Conservation (phyloP, 2,797 vertebrate genomes). For the Valencia hispanica region DNA sequence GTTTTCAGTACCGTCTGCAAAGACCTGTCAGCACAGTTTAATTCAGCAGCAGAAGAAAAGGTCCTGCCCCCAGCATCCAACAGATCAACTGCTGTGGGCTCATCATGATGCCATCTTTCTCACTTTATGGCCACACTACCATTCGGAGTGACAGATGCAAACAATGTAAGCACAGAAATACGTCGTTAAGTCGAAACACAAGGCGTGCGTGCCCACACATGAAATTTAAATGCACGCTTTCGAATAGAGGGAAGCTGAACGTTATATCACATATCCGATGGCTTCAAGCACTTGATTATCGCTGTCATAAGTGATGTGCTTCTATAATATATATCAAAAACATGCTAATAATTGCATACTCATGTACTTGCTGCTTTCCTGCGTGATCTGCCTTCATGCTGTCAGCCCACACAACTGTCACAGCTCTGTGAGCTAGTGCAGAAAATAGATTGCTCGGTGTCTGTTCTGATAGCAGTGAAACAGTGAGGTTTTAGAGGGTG, state of each 20-base stretch:
- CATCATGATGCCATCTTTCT: neutral
- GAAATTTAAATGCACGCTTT: neutral
- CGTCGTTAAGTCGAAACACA: neutral
- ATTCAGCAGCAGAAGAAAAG: conserved; percentile 21
- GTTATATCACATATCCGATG: neutral
- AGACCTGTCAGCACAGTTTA: conserved; percentile 27
- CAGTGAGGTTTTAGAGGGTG: conserved; percentile 12
- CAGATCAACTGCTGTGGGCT: conserved; percentile 17
- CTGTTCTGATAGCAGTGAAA: conserved; percentile 41
- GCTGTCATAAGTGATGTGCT: neutral
- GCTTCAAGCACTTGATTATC: neutral
- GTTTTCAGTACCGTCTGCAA: conserved; percentile 1
- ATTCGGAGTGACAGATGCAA: neutral
- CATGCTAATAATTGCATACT: neutral
- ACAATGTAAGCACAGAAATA: conserved; percentile 14
- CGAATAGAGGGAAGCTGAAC: neutral
- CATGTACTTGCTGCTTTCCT: conserved; percentile 13
- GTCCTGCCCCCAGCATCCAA: neutral
- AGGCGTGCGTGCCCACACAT: neutral
- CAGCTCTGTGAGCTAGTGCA: conserved; percentile 43
- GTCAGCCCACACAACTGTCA: conserved; percentile 63
- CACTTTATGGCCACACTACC: neutral
- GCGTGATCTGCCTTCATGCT: conserved; percentile 29
- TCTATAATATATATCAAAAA: neutral
- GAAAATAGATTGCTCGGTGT: conserved; percentile 62